Conservation (phyloP, 2,113 vertebrate species). For the Calyptommatus sinebrachiatus region DNA sequence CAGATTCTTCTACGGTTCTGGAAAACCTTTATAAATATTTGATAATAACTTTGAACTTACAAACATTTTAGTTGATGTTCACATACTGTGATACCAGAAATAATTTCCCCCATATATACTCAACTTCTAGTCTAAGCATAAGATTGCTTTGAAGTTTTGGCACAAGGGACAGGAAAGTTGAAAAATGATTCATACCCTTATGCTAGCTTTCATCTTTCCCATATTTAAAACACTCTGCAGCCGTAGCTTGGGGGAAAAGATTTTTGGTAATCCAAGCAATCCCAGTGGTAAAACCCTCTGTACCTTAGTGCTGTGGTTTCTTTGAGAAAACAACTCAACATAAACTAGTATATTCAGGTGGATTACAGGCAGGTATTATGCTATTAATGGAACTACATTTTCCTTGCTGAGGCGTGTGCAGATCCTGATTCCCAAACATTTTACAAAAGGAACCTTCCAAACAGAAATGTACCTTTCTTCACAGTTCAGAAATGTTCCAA, state of each 20-base stretch:
- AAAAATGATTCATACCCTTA: slow-evolving; percentile 56
- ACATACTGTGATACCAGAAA: slow-evolving; percentile 32
- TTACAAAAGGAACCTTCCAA: background rate
- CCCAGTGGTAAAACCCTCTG: slow-evolving; percentile 71
- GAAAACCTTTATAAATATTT: background rate
- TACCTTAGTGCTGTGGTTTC: slow-evolving; percentile 68
- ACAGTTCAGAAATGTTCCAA: too few relatives aligned
- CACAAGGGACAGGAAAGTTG: slow-evolving; percentile 58
- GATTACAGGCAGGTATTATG: slow-evolving; percentile 30
- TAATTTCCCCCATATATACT: slow-evolving; percentile 55
- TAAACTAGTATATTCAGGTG: slow-evolving; percentile 37
- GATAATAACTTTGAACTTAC: background rate
- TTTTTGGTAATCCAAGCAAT: slow-evolving; percentile 65
- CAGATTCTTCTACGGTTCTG: background rate
- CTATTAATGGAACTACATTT: slow-evolving; percentile 15
- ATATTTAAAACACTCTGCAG: slow-evolving; percentile 60
- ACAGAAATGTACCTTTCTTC: background rate
- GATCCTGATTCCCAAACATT: background rate
- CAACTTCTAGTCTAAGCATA: slow-evolving; percentile 62
- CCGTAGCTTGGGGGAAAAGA: slow-evolving; percentile 56
- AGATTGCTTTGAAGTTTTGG: slow-evolving; percentile 64
- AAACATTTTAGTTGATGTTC: slow-evolving; percentile 29
- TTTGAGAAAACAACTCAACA: slow-evolving; percentile 23
- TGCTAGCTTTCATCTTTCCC: slow-evolving; percentile 68
- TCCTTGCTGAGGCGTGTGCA: slow-evolving; percentile 6